phyloP scores from a whole-genome alignment of 2,113 vertebrate genomes.

The Oncorhynchus clarkii region DNA sequence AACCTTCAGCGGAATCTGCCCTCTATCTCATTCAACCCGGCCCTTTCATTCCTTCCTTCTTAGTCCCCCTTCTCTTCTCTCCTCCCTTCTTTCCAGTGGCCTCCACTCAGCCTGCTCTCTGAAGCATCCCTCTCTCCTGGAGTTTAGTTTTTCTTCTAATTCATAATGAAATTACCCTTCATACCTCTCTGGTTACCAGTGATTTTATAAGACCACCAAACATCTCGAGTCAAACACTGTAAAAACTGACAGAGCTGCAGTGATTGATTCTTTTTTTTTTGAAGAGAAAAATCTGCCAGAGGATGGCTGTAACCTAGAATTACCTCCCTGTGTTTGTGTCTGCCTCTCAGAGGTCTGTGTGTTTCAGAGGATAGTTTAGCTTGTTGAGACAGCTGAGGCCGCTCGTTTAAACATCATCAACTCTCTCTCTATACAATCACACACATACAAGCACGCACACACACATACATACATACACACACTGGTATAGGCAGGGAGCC shows the following conservation, averaged over 20 bases:
- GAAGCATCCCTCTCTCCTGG: conserved; percentile 43
- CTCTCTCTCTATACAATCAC: conserved; percentile 11
- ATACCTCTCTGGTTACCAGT: conserved; percentile 40
- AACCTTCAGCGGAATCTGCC: conserved; percentile 35
- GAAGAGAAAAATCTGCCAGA: conserved; percentile 62
- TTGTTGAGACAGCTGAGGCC: conserved; percentile 64
- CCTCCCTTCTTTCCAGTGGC: conserved; percentile 45
- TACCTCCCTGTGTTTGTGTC: conserved; percentile 42
- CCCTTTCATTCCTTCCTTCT: neutral
- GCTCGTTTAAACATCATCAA: conserved; percentile 64
- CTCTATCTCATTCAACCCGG: conserved; percentile 33
- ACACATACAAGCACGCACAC: conserved; percentile 22
- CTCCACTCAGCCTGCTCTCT: conserved; percentile 38
- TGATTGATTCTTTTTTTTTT: conserved; percentile 54
- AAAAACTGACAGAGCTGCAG: conserved; percentile 14
- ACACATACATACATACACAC: conserved; percentile 12
- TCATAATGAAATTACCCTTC: conserved; percentile 63
- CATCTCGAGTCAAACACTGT: conserved; percentile 30
- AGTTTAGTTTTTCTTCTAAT: conserved; percentile 52
- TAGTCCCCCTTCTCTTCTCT: neutral
- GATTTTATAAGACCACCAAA: conserved; percentile 66
- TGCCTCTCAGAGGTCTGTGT: conserved; percentile 34
- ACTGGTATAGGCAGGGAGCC: conserved; percentile 20
- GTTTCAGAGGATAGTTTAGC: conserved; percentile 58
- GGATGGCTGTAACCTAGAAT: conserved; percentile 66